These are phyloP conservation scores for Drosophila kohkoa DNA, from an alignment of 1,140 invertebrate genomes.

Conservation along the genomic window DNA sequence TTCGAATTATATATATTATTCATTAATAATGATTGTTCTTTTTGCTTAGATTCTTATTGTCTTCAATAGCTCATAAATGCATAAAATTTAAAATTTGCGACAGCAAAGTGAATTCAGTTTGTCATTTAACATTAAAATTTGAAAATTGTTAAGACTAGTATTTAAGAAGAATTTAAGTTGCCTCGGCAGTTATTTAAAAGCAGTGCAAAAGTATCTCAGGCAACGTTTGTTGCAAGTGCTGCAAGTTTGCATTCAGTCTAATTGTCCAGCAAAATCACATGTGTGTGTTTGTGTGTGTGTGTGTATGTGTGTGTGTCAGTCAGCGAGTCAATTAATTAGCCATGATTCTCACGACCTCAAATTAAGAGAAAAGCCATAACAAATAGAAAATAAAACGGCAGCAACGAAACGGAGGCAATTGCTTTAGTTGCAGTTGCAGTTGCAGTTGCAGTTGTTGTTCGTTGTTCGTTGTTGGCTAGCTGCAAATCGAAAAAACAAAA, in stretches of 20 bases:
- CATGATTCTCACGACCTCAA: constrained; percentile 84
- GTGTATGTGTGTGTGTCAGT: constrained; percentile 47
- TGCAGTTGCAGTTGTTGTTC: constrained; percentile 1
- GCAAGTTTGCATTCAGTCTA: constrained; percentile 15
- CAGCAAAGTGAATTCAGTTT: no score
- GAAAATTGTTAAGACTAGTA: no score
- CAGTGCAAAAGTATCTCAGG: constrained; percentile 8
- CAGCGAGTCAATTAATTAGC: constrained; percentile 81
- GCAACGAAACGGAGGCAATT: constrained; percentile 59
- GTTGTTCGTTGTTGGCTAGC: constrained; percentile 8
- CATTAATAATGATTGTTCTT: no score
- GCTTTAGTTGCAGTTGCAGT: constrained; percentile 22
- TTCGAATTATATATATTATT: no score
- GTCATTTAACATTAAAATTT: no score
- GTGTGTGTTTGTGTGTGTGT: constrained; percentile 34
- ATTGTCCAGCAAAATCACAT: constrained; percentile 29
- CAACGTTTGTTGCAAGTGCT: neutral
- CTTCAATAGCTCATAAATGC: no score
- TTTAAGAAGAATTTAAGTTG: no score
- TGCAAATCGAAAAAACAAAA: constrained; percentile 26
- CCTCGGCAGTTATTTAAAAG: no score
- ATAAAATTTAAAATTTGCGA: no score
- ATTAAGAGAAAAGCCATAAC: constrained; percentile 82
- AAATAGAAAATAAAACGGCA: constrained; percentile 77
- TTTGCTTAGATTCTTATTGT: no score